Evolutionary conservation across 2,797 vertebrate species (phyloP).

Genomic region (Hydrophis major): DNA sequence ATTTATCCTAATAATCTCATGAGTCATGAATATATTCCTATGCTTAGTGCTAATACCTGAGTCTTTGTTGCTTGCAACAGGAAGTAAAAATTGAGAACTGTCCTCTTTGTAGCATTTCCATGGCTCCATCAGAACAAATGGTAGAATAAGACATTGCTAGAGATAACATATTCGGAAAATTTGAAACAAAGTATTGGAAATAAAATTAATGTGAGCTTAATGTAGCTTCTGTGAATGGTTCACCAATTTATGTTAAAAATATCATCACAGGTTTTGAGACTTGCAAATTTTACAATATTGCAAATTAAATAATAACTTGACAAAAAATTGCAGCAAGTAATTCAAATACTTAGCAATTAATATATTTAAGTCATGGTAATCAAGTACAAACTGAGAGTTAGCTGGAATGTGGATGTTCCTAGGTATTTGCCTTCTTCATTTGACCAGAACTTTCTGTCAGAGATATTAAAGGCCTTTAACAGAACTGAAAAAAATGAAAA

Average conservation of each 20-base stretch:
- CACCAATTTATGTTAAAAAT: neutral
- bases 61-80: neutral
- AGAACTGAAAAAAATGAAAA: neutral
- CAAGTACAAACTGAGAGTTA: neutral
- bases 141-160: neutral
- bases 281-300: neutral
- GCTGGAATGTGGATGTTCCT: neutral
- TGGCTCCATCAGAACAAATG: neutral
- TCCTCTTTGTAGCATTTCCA: neutral
- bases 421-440: neutral
- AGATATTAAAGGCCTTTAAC: neutral
- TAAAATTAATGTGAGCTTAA: neutral
- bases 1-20: neutral
- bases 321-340: neutral
- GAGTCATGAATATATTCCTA: neutral
- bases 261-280: neutral
- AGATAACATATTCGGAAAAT: neutral
- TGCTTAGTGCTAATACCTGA: neutral
- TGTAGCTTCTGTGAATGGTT: neutral
- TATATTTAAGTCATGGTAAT: neutral
- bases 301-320: neutral
- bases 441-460: neutral
- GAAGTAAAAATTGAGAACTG: neutral
- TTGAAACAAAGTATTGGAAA: neutral
- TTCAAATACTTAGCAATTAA: neutral